These are phyloP conservation scores for Eupelmus urozonus DNA, from an alignment of 2,888 invertebrate species.

Conservation along the genomic window DNA sequence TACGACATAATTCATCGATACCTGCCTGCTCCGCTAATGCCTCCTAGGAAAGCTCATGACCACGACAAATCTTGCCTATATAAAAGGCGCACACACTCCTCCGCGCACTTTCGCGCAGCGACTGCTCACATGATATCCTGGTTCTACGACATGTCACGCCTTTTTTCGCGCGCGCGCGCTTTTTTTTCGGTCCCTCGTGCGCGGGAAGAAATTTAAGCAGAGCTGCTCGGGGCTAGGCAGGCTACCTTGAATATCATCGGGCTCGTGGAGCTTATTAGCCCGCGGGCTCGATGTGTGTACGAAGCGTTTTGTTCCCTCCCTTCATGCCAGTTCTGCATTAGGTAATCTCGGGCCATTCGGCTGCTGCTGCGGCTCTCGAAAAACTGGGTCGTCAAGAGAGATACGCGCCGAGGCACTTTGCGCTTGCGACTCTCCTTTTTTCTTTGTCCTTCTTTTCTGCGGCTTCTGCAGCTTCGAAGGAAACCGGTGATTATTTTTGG, in stretches of 20 bases:
- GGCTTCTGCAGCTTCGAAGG: not conserved
- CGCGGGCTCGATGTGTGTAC: slow-evolving; percentile 18
- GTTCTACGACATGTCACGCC: slow-evolving; percentile 24
- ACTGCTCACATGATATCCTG: slow-evolving; percentile 34
- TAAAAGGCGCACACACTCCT: slow-evolving; percentile 3
- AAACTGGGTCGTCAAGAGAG: slow-evolving; percentile 43
- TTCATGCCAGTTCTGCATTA: slow-evolving; percentile 23
- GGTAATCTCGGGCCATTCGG: slow-evolving; percentile 33
- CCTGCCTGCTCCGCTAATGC: not conserved
- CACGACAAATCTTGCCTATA: slow-evolving; percentile 27
- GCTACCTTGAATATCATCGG: slow-evolving; percentile 42
- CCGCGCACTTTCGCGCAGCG: slow-evolving; percentile 22
- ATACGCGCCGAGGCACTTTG: not conserved
- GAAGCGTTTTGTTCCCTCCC: not conserved
- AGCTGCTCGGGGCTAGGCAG: not conserved
- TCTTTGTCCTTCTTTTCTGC: not conserved
- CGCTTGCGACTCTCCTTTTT: not conserved
- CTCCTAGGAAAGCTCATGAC: not conserved
- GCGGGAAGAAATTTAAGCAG: slow-evolving; percentile 21
- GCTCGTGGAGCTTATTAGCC: slow-evolving; percentile 40
- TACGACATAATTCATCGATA: slow-evolving; percentile 37
- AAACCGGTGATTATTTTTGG: not conserved
- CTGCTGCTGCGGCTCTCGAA: not conserved
- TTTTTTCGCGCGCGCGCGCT: not conserved
- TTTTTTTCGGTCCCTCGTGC: not conserved